These are phyloP conservation scores for Eupeodes luniger DNA, from an alignment of 2,888 invertebrate species.

Conservation along the genomic window DNA sequence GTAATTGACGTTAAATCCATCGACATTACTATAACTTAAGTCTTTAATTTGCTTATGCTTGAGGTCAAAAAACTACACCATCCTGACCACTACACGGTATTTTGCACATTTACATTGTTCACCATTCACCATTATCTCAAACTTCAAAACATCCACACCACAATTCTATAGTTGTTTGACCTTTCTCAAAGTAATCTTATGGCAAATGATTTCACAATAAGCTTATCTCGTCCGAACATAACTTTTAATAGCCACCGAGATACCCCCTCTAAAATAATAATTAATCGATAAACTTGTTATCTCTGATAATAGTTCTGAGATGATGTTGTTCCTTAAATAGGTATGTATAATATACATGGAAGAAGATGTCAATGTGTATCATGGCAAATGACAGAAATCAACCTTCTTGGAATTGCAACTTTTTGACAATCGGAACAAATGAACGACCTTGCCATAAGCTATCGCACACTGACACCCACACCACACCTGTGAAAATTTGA, in stretches of 20 bases:
- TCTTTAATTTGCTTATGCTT: not conserved
- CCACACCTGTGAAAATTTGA: constrained; percentile 27
- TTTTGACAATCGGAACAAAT: not conserved
- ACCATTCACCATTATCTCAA: not conserved
- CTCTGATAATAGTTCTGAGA: not conserved
- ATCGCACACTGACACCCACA: not conserved
- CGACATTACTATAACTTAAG: not conserved
- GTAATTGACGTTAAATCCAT: constrained; percentile 3
- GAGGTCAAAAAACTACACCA: not conserved
- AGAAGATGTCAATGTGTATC: not conserved
- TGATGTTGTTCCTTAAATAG: not conserved
- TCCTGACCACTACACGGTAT: no score
- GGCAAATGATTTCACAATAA: constrained; percentile 13
- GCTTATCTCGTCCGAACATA: constrained; percentile 28
- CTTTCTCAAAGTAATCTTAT: not conserved
- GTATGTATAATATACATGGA: no score
- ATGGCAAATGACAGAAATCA: constrained; percentile 7
- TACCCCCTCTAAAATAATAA: constrained; percentile 1
- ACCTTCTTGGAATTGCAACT: constrained; percentile 20
- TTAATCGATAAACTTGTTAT: constrained; percentile 28
- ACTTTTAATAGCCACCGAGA: not conserved
- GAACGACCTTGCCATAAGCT: constrained; percentile 20
- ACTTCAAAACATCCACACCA: not conserved
- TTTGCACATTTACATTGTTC: not conserved
- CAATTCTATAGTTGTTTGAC: not conserved